Evolutionary conservation across 2,113 vertebrate species (phyloP).

Genomic region (Antechinus flavipes): DNA sequence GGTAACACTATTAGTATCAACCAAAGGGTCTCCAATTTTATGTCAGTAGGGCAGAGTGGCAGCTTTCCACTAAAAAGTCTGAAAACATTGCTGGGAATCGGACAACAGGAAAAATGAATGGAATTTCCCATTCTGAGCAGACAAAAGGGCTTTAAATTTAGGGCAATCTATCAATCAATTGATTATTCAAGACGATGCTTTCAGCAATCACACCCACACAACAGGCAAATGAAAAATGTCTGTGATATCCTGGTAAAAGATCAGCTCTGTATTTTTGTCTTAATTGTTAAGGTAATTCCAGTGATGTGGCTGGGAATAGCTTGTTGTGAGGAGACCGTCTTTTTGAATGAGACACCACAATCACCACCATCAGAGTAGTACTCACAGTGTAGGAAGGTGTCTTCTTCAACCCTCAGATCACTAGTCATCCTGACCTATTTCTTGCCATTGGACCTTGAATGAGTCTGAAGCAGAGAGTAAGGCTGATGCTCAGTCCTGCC

Average conservation of each 20-base stretch:
- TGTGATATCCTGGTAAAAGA: background rate
- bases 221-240: background rate
- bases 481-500: too few species aligned
- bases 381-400: background rate
- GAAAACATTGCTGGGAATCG: background rate
- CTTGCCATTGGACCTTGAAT: too few species aligned
- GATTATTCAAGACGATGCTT: background rate
- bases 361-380: background rate
- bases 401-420: background rate
- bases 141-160: background rate
- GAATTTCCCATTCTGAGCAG: background rate
- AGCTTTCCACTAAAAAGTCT: slow-evolving; percentile 25
- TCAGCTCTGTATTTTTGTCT: background rate
- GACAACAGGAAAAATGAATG: background rate
- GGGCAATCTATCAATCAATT: background rate
- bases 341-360: background rate
- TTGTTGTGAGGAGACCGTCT: background rate
- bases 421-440: too few species aligned
- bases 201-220: background rate
- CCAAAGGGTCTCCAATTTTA: slow-evolving; percentile 10
- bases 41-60: slow-evolving; percentile 10
- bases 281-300: background rate
- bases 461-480: too few species aligned
- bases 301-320: background rate
- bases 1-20: slow-evolving; percentile 3